phyloP scores from a whole-genome alignment of 2,888 invertebrate genomes.

The Beris chalybata region DNA sequence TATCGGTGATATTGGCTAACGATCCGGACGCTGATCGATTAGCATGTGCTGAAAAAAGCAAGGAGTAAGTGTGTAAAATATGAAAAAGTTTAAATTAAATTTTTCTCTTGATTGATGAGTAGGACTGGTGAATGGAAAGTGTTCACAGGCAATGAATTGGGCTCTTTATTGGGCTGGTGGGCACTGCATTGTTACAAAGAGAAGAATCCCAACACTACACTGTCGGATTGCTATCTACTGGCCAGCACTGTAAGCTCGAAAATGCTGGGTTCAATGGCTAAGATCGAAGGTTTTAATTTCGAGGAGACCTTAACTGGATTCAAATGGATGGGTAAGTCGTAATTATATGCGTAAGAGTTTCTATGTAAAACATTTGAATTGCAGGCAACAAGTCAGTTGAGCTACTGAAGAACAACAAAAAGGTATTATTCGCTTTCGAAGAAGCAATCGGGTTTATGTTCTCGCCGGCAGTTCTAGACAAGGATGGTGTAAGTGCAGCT shows the following conservation, averaged over 20 bases:
- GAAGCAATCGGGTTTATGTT: constrained; percentile 99
- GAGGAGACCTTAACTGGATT: constrained; percentile 96
- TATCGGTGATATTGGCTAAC: constrained; percentile 85
- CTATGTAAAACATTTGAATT: constrained; percentile 21
- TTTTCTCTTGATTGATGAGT: constrained; percentile 9
- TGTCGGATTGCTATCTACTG: constrained; percentile 76
- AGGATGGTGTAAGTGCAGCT: constrained; percentile 94
- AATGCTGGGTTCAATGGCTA: constrained; percentile 81
- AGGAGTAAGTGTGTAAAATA: constrained; percentile 57
- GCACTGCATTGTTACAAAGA: constrained; percentile 64
- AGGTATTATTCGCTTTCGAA: constrained; percentile 92
- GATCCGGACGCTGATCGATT: constrained; percentile 98
- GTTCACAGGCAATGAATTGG: constrained; percentile 95
- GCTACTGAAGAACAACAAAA: constrained; percentile 69
- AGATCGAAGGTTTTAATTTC: constrained; percentile 74
- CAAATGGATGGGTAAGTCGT: constrained; percentile 90
- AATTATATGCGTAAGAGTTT: too few relatives aligned
- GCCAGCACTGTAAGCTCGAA: constrained; percentile 97
- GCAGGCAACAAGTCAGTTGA: constrained; percentile 75
- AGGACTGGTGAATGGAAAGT: constrained; percentile 77
- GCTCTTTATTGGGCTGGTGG: constrained; percentile 95
- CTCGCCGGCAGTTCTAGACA: constrained; percentile 84
- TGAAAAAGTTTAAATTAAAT: not conserved
- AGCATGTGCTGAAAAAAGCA: constrained; percentile 85
- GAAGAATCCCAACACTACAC: constrained; percentile 55